Evolutionary conservation across 1,140 invertebrate genomes (phyloP), one percentile per base, ranked within the genome.

Genomic region (Bombus breviceps): DNA sequence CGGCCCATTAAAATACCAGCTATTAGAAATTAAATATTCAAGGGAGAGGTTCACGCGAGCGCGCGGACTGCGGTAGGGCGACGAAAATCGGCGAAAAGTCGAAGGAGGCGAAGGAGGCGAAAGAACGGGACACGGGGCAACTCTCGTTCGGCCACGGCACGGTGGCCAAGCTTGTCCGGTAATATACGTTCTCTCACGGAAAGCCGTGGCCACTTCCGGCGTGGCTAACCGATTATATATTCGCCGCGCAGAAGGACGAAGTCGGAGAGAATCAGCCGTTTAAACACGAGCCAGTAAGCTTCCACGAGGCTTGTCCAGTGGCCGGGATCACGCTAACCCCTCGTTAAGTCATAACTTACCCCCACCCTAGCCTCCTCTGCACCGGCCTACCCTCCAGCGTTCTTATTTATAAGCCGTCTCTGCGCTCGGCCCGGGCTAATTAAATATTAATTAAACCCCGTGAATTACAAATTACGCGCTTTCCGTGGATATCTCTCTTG

Each of bases 291-390:
- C 87, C 77, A 47, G 86, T 82, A 75, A 91, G 90, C 90, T 91
- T 91, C 89, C 89, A 91, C 92, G 87, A 75, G 90, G 92, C 89
- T 90, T 92, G 91, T 92, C 92, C 92, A 92, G 91, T 88, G 88
- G 87, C 85, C 85, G 87, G 86, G 90, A 92, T 92, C 94, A 95
- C 94, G 94, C 94, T 92, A 95, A 95, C 93, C 92, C 91, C 94
- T 95, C 94, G 94, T 95, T 95, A 95, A 95, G 94, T 94, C 94
- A 94, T 95, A 95, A 95, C 93, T 95, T 94, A 95, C 92, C 92
- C 93, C 92, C 85, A 84, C 81, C 57, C 34, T 43, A 62, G 32
- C 66, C 76, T 37, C 39, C 71, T 47, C 72, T 53, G 72, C 77
- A 37, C 79, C 86, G 68, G 37, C n/a, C 75, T 77, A 47, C 59